Base-by-base conservation (phyloP, 2,888 invertebrate genomes). In the Habroteleia sp. region DNA sequence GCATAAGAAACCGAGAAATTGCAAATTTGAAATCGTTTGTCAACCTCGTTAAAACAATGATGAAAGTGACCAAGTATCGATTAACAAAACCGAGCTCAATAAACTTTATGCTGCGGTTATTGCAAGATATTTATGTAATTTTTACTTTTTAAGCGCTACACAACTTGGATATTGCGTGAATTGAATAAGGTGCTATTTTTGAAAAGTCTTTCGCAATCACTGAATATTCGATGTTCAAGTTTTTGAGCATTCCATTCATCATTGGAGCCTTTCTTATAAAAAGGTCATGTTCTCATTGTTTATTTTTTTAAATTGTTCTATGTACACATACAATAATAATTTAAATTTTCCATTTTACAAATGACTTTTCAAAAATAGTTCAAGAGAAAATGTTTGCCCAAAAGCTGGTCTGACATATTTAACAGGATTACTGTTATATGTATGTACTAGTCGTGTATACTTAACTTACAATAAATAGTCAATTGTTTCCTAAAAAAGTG, bases 401-500 rank as follows among this genome's bases (percentile, higher is more conserved):
- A 79, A 72, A 78, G 78, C 81, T 80, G 75, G 77, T 80, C 78
- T 81, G 78, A 82, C 78, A 78, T 77, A 62, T 81, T 69, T 52
- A 74, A 78, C 63, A 73, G 74, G 76, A 82, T 85, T 82, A 80
- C 83, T 85, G 83, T 85, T 85, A 83, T 79, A 82, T 84, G 77
- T 80, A 82, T 84, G 77, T 80, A 75, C 77, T 83, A 83, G 81
- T 77, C 80, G 79, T 79, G 80, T 81, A 82, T 82, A 81, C 79
- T 77, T 83, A 83, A 83, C 81, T 81, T 81, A 83, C 81, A 84
- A 84, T 85, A 83, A 83, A 83, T 85, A 86, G 86, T 86, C 86
- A 86, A 86, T 86, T 86, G 86, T 86, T 86, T 86, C 83, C 79
- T 83, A 86, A 84, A 25, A n/a, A n/a, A n/a, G n/a, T n/a, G n/a